Conservation (phyloP, 2,888 invertebrate genomes). For the Panorpa germanica region DNA sequence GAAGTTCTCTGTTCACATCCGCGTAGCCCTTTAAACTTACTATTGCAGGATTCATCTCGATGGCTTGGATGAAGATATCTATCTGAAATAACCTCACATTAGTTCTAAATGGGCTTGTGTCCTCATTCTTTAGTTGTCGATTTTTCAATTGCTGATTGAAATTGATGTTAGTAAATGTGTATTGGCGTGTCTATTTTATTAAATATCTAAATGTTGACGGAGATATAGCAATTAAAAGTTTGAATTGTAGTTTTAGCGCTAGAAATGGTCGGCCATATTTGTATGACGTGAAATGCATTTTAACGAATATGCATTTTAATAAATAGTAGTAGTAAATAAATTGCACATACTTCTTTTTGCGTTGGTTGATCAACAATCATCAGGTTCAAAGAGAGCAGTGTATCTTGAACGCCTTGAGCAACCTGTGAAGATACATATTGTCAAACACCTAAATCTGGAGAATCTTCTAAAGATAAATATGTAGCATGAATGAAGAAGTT, state of each 20-base stretch:
- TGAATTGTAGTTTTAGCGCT: too few species aligned
- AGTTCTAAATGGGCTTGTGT: neutral
- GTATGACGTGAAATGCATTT: too few species aligned
- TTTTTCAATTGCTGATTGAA: too few species aligned
- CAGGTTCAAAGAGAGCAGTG: slow-evolving; percentile 35
- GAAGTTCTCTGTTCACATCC: slow-evolving; percentile 39
- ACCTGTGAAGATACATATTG: slow-evolving; percentile 22
- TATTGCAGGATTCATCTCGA: slow-evolving; percentile 49
- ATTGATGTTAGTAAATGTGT: too few species aligned
- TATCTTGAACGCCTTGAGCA: slow-evolving; percentile 40
- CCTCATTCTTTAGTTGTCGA: too few species aligned
- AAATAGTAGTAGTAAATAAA: too few species aligned
- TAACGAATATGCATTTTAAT: neutral
- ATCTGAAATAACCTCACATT: slow-evolving; percentile 26
- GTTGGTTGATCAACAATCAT: slow-evolving; percentile 35
- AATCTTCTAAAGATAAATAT: neutral
- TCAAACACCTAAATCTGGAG: neutral
- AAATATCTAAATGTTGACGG: too few species aligned
- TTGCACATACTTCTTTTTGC: slow-evolving; percentile 32
- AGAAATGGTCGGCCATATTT: too few species aligned
- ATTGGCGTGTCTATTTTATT: too few species aligned
- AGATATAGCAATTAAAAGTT: too few species aligned
- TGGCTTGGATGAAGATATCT: slow-evolving; percentile 45
- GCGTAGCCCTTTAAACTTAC: slow-evolving; percentile 47
- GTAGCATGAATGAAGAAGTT: neutral